A percentile compares a stretch with the other conserved stretches of the same genome.
These are phyloP conservation scores for Addax nasomaculatus DNA, from an alignment of 2,113 vertebrate genomes.

Conservation along the genomic window DNA sequence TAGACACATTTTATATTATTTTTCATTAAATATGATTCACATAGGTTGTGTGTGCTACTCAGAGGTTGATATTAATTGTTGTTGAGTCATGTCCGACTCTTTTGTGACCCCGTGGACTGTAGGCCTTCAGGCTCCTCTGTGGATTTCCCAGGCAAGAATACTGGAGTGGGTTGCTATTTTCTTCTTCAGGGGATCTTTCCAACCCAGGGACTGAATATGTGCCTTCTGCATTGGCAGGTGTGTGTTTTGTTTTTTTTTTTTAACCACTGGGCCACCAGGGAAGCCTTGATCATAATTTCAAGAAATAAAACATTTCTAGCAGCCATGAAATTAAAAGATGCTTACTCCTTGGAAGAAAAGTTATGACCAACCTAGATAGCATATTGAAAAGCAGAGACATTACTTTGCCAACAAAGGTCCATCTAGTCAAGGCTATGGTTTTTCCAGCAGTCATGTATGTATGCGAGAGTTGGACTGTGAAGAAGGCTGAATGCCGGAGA, in stretches of 20 bases:
- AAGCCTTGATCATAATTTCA: neutral
- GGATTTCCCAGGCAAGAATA: neutral
- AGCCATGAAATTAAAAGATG: no score
- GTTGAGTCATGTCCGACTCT: neutral
- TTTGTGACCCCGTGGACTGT: neutral
- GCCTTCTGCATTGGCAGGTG: neutral
- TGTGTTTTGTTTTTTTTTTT: neutral
- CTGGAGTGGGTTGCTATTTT: neutral
- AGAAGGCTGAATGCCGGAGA: no score
- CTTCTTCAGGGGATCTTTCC: neutral
- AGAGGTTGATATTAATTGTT: neutral
- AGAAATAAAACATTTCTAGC: neutral
- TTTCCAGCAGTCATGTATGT: no score
- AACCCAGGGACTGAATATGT: neutral
- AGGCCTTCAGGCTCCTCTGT: neutral
- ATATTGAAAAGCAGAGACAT: no score
- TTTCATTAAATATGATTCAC: neutral
- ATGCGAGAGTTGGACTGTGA: no score
- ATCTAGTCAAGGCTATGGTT: no score
- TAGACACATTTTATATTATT: neutral
- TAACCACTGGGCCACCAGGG: neutral
- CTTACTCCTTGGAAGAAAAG: no score
- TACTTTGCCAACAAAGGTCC: no score
- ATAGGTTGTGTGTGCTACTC: neutral
- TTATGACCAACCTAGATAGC: no score